These are phyloP conservation scores for Apodemia mormo DNA, from an alignment of 2,888 invertebrate species.

Conservation along the genomic window DNA sequence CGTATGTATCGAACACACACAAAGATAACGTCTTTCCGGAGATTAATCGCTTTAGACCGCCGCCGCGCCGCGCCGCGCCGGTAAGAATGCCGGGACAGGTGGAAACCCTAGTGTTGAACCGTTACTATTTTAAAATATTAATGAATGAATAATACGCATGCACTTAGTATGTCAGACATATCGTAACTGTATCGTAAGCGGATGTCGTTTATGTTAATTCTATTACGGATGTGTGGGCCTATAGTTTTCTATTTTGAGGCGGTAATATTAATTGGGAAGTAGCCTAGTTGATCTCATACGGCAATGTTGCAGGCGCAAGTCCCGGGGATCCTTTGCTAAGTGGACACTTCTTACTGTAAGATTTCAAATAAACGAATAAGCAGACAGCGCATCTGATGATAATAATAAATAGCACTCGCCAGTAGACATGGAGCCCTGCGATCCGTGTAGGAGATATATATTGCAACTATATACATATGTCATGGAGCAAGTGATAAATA, in stretches of 20 bases:
- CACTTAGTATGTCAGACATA: conserved; percentile 15
- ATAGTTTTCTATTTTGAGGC: not conserved
- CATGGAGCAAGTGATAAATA: no score
- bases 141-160: conserved; percentile 4
- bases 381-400: no score
- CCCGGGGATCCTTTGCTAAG: no score
- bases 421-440: no score
- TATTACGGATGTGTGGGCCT: conserved; percentile 8
- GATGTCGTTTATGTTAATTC: conserved; percentile 16
- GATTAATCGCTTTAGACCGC: not conserved
- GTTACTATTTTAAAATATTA: conserved; percentile 9
- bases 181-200: conserved; percentile 14
- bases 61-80: no score
- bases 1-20: no score
- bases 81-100: not conserved
- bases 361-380: not conserved
- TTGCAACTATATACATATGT: no score
- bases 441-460: no score
- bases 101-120: not conserved
- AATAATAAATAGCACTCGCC: no score
- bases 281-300: not conserved
- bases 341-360: not conserved
- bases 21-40: no score
- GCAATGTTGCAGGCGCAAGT: not conserved
- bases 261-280: not conserved